Conservation (phyloP, 2,888 invertebrate species). For the Diplolepis rosae region DNA sequence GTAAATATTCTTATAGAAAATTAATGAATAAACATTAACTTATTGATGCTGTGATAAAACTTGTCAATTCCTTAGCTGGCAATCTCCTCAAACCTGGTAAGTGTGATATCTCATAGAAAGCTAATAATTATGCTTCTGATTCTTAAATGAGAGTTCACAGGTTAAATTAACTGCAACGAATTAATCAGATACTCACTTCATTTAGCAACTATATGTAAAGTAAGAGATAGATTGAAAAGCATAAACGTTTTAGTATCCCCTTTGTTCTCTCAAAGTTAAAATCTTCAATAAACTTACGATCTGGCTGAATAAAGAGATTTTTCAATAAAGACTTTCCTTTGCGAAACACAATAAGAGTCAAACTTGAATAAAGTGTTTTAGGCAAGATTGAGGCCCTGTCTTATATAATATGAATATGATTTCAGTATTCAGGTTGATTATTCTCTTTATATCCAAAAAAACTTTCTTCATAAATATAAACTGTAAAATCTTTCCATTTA, state of each 20-base stretch:
- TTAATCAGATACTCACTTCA: not conserved
- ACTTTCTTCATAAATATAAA: not conserved
- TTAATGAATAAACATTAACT: not conserved
- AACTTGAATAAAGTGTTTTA: not conserved
- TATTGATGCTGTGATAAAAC: not conserved
- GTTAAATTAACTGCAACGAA: not conserved
- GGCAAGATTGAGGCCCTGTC: not conserved
- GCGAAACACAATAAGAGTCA: not conserved
- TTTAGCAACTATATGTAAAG: not conserved
- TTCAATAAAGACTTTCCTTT: not conserved
- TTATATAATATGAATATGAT: not conserved
- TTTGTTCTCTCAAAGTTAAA: not conserved
- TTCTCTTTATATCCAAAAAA: not conserved
- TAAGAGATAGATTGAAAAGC: no score
- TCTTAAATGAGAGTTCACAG: not conserved
- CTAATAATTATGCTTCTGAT: not conserved
- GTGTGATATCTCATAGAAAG: not conserved
- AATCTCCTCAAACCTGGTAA: not conserved
- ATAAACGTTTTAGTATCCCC: no score
- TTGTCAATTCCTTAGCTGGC: not conserved
- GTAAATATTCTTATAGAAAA: not conserved
- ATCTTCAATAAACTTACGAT: not conserved
- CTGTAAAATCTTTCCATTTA: not conserved
- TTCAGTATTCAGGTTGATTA: constrained; percentile 10
- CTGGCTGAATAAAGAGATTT: not conserved